Base-by-base conservation (phyloP, 2,797 vertebrate genomes). In the Sylvia borin region DNA sequence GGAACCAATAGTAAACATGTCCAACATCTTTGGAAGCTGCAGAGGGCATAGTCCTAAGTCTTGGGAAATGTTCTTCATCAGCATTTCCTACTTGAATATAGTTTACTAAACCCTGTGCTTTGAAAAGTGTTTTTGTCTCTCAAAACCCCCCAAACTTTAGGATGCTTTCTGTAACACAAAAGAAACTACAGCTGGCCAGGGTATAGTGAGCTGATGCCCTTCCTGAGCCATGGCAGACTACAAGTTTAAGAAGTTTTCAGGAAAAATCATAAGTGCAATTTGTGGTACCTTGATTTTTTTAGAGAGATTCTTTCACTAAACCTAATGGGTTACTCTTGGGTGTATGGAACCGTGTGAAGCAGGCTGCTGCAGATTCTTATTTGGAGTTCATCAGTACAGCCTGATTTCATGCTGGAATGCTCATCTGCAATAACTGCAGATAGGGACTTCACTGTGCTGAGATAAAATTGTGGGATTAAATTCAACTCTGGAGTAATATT, bases 381-480 rank as follows among this genome's bases (percentile, higher is more conserved):
- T 42, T 73, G 53, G 34, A 71, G 7, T 77, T 34, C 27, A 67
- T 82, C 71, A 58, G 7, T 42, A 12, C 13, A 66, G 54, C 42
- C 66, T 78, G 82, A 79, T 71, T 85, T 92, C 45, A 54, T 42
- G 42, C 3, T 16, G 66, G 45, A 87, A 79, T 61, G 48, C 17
- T 91, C 68, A 74, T 89, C 76, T 95, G 38, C 64, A 71, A 5
- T 79, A 71, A 47, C 58, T 78, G 75, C 50, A 85, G 82, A 76
- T 58, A 72, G 73, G 58, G 14, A 42, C 43, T 62, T 91, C 24
- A 31, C 72, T 60, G 29, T 60, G 51, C 47, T 55, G 76, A 72
- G 73, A 72, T 70, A 24, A 74, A 92, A 83, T 31, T 67, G 18
- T 51, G 34, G 90, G 34, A 84, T 92, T 29, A 87, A 82, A 73